These are phyloP conservation scores for Ectemnius continuus DNA, from an alignment of 2,888 invertebrate species.

Conservation along the genomic window DNA sequence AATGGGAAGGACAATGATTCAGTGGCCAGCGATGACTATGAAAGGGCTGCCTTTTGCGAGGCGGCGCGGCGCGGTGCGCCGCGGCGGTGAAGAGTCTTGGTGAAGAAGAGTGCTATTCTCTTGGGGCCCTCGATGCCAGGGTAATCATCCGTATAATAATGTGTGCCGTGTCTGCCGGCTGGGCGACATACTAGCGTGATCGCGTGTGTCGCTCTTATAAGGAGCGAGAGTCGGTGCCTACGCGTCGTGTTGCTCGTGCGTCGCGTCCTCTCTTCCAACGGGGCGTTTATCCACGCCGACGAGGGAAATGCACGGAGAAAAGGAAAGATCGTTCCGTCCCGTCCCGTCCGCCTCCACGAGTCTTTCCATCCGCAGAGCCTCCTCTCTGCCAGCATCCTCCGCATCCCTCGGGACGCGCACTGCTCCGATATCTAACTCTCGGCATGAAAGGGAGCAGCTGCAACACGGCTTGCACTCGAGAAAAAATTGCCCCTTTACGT, in stretches of 20 bases:
- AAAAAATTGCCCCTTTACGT: constrained; percentile 13
- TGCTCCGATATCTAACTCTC: neutral
- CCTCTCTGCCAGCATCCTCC: neutral
- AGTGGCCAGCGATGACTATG: constrained; percentile 43
- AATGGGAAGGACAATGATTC: constrained; percentile 39
- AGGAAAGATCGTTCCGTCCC: constrained; percentile 64
- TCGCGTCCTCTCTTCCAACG: constrained; percentile 30
- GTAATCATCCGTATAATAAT: constrained; percentile 64
- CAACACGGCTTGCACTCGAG: neutral
- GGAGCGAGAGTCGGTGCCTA: constrained; percentile 59
- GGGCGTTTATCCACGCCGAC: constrained; percentile 35
- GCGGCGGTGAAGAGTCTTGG: no score
- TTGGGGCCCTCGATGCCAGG: constrained; percentile 34
- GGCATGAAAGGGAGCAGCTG: constrained; percentile 10
- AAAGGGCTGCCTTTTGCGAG: constrained; percentile 33
- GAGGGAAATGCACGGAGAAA: constrained; percentile 17
- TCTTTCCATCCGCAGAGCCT: neutral
- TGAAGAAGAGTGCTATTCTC: constrained; percentile 29
- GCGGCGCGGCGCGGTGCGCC: no score
- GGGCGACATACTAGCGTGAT: constrained; percentile 19
- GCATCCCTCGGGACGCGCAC: constrained; percentile 13
- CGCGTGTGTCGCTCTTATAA: constrained; percentile 68
- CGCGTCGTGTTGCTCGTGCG: constrained; percentile 37
- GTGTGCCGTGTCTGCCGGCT: constrained; percentile 24
- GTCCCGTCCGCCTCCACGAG: constrained; percentile 70